Base-by-base conservation (phyloP, 2,113 vertebrate species). In the Percina caprodes region DNA sequence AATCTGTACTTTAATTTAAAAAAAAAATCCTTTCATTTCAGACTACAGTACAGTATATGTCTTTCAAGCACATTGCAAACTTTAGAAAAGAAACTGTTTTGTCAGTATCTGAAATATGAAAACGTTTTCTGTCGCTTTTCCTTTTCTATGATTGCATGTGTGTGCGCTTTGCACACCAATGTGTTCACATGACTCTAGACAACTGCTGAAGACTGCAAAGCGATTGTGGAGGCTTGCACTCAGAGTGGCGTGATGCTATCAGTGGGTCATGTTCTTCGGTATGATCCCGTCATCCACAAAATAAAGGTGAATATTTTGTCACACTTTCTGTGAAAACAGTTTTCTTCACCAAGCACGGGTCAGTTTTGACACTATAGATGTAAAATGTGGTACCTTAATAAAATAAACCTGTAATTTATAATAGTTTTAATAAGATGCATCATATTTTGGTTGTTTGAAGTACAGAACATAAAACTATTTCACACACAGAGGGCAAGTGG, bases 201-300 rank as follows among this genome's bases (percentile, higher is more conserved):
- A 1, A 95, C 93, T 15, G 84, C 80, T 16, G 90, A 95, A 69
- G 96, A 97, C 88, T 97, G 96, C 76, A 83, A 1, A 3, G 93
- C 92, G 11, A 96, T 97, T 21, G 93, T 95, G 45, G 85, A 85
- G 55, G 90, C 92, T 1, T 96, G 95, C 80, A 76, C 87, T 80
- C 83, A 93, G 74, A 92, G 79, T 15, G 82, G 88, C 1, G 93
- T 96, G 65, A 95, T 96, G 51, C 94, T 97, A 1, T 88, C 93
- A 0, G 96, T 97, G 51, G 95, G 96, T 70, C 96, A 97, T 42
- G 96, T 97, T 49, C 94, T 96, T 16, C 94, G 95, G 3, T 97
- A 97, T 18, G 94, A 95, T 79, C 96, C 96, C 1, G 19, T 87
- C 35, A 93, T 94, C 61, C 89, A 82, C 81, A 93, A 94, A 86